Evolutionary conservation across 1,140 invertebrate genomes (phyloP).

Genomic region (Uloborus diversus): DNA sequence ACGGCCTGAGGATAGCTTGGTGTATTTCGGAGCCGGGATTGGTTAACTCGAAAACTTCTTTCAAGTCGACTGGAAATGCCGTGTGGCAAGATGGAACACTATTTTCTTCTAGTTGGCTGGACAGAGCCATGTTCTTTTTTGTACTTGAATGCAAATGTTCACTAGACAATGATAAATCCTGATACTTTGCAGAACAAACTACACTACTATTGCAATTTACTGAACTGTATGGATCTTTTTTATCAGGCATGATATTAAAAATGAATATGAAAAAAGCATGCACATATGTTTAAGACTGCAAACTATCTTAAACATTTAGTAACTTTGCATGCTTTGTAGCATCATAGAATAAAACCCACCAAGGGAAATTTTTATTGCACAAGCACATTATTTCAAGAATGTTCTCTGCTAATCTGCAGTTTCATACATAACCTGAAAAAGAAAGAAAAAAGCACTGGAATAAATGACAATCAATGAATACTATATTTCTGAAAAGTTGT

Average conservation of each 20-base stretch:
- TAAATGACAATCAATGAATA: too few relatives aligned
- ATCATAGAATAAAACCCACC: too few relatives aligned
- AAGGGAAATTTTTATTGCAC: too few relatives aligned
- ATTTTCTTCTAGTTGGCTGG: conserved; percentile 14
- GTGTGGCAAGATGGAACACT: conserved; percentile 32
- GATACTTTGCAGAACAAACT: conserved; percentile 38
- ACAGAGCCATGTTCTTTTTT: background rate
- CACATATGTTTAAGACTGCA: too few relatives aligned
- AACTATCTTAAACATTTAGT: background rate
- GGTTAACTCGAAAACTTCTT: conserved; percentile 50
- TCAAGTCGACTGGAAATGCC: conserved; percentile 48
- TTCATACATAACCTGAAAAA: too few relatives aligned
- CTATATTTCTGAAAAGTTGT: too few relatives aligned
- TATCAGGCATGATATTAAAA: conserved; percentile 46
- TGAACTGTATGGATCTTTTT: conserved; percentile 31
- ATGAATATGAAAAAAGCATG: too few relatives aligned
- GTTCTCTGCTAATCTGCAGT: too few relatives aligned
- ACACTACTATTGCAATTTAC: conserved; percentile 9
- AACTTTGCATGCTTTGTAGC: too few relatives aligned
- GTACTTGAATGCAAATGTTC: conserved; percentile 22
- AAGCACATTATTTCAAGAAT: too few relatives aligned
- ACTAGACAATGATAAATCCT: conserved; percentile 21
- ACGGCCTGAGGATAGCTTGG: conserved; percentile 26
- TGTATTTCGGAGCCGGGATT: conserved; percentile 44
- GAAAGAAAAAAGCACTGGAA: too few relatives aligned